Evolutionary conservation across 2,113 vertebrate genomes (phyloP), one percentile per base, ranked within the genome.

Genomic region (Dissostichus mawsoni): DNA sequence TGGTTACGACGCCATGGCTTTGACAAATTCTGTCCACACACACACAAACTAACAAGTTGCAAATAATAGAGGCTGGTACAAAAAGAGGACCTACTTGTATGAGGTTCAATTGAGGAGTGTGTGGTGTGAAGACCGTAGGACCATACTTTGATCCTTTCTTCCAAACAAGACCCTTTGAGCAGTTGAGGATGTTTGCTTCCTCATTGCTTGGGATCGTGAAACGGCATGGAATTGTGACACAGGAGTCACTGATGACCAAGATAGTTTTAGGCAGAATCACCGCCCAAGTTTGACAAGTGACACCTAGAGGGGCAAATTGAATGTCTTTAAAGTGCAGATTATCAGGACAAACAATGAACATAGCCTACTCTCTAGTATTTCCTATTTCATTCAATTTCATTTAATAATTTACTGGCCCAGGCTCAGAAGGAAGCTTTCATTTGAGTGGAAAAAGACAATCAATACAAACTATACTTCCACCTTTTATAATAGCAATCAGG

Each of bases 121-220:
- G 4, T 16, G 11, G 17, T 16, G 0, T n/a, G 5, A 69, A 2
- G 20, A 66, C 14, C 0, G 0, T 0, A 1, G 20, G 25, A 17
- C 29, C 41, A 0, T 0, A 0, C 0, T 0, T 0, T 0, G 0
- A 4, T 11, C 29, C 45, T 55, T 1, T 64, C 11, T 0, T 50
- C 82, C 82, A 79, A 0, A n/a, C 0, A 0, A 2, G 62, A 0
- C 25, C 0, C 1, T 23, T 0, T 3, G 67, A 69, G 67, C 86
- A 84, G 66, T 76, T 78, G 0, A 6, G 3, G 11, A 82, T 0
- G 2, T 20, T 2, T 2, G 5, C 1, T 4, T 50, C 25, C 2
- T n/a, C 8, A 1, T 5, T 0, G 0, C 4, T 1, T 0, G 70
- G 75, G 12, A 87, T 0, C 0, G 10, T 0, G 7, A 84, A 79